phyloP scores from a whole-genome alignment of 2,888 invertebrate species.

The Plusia festucae region DNA sequence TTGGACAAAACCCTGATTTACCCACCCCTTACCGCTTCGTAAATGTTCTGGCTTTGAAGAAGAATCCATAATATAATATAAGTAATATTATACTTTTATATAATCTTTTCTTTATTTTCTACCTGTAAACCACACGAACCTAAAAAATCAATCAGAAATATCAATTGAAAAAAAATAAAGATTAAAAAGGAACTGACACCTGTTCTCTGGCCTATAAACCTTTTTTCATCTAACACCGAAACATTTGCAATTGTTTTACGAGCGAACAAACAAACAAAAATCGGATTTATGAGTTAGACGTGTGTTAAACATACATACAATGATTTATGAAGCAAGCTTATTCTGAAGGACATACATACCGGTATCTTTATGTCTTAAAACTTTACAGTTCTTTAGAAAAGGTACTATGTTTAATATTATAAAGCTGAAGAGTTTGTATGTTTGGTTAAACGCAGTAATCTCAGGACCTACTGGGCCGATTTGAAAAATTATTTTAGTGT shows the following conservation, averaged over 20 bases:
- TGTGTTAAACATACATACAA: slow-evolving; percentile 53
- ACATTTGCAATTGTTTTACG: slow-evolving; percentile 29
- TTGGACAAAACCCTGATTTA: too few relatives aligned
- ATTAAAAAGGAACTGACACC: neutral
- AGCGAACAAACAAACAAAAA: slow-evolving; percentile 40
- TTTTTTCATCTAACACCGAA: slow-evolving; percentile 25
- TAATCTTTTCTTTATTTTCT: neutral
- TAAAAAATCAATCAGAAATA: neutral
- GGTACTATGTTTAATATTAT: neutral
- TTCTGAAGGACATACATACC: slow-evolving; percentile 28
- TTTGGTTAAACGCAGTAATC: too few relatives aligned
- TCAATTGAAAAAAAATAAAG: neutral
- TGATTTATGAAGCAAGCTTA: slow-evolving; percentile 57
- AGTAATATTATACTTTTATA: too few relatives aligned
- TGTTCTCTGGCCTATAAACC: slow-evolving; percentile 22
- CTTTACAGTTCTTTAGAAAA: neutral
- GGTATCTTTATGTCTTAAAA: neutral
- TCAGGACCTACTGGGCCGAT: too few relatives aligned
- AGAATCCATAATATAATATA: too few relatives aligned
- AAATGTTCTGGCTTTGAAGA: too few relatives aligned
- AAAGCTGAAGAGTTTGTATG: too few relatives aligned
- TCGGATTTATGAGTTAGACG: slow-evolving; percentile 43
- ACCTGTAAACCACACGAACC: neutral
- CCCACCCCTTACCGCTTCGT: too few relatives aligned
- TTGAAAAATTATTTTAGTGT: too few relatives aligned